These are phyloP conservation scores for Sebastes dallii DNA, from an alignment of 2,797 vertebrate genomes.

Conservation along the genomic window DNA sequence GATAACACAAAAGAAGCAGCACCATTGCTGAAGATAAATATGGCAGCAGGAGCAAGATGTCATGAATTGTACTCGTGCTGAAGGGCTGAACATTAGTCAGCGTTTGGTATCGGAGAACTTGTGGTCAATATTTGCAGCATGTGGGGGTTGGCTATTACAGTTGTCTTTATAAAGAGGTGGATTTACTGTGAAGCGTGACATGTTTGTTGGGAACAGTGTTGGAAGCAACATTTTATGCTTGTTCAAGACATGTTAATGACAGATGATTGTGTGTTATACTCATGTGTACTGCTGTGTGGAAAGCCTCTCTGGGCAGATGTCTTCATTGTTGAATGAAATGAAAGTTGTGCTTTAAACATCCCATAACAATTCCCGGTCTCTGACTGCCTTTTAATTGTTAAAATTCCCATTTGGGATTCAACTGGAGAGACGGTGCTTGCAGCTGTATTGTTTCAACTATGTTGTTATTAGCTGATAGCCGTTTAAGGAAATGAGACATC, in stretches of 20 bases:
- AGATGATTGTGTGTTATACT: neutral
- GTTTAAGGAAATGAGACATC: slow-evolving; percentile 10
- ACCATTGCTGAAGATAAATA: neutral
- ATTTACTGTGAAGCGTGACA: neutral
- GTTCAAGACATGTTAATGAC: neutral
- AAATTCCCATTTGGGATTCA: slow-evolving; percentile 25
- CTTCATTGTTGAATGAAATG: neutral
- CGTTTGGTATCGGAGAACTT: neutral
- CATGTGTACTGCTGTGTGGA: neutral
- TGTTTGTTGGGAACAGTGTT: neutral
- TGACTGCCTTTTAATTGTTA: slow-evolving; percentile 24
- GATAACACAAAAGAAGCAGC: neutral
- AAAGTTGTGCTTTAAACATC: slow-evolving; percentile 26
- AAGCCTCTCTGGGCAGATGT: neutral
- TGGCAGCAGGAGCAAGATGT: neutral
- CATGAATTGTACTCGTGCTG: neutral
- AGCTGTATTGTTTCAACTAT: slow-evolving; percentile 15
- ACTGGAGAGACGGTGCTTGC: neutral
- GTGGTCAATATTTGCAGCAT: neutral
- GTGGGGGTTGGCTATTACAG: neutral
- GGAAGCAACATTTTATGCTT: neutral
- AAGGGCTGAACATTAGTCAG: neutral
- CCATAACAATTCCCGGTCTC: neutral
- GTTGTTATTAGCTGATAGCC: slow-evolving; percentile 7
- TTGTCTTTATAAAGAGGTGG: neutral